Evolutionary conservation across 2,113 vertebrate species (phyloP), one percentile per base, ranked within the genome.

Genomic region (Paracanthobrama guichenoti): DNA sequence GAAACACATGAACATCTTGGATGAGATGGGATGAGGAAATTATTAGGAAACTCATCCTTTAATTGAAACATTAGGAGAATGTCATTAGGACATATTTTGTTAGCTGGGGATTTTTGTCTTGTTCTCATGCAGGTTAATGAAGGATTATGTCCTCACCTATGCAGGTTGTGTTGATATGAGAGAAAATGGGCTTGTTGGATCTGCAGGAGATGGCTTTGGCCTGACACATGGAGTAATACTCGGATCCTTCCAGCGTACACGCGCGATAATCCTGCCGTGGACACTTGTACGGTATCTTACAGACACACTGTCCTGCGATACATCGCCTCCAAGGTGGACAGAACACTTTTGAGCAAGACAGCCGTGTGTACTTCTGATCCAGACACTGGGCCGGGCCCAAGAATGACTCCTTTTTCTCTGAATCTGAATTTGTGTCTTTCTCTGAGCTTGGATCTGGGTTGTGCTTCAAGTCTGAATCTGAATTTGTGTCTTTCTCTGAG

Each of bases 211-310:
- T 89, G 69, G 93, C 94, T 91, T 96, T 96, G 0, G 93, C 91
- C 16, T 96, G 95, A 60, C 96, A 97, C 87, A 96, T 95, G 11
- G 90, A 95, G 0, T 0, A 31, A 83, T 90, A 96, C 6, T 0
- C 14, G 79, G 0, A 92, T 0, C 88, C 18, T 0, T 71, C 78
- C 18, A 46, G 74, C 5, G 93, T 90, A 53, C 96, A 97, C 78
- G 93, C 94, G 0, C 4, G 88, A 2, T 9, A 22, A 3, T 55
- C 18, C 90, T 0, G 89, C 90, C 89, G 82, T 1, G 94, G 94
- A 89, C 96, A 97, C 79, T 95, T 95, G 87, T 96, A 96, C 3
- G 96, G 95, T 22, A 96, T 89, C 87, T 96, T 96, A 79, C 96
- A 96, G 2, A 84, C 8, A 76, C 96, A 96, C 18, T 18, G 86